Evolutionary conservation across 1,140 invertebrate species (phyloP), one percentile per base, ranked within the genome.

Genomic region (Parapsyche elsis): DNA sequence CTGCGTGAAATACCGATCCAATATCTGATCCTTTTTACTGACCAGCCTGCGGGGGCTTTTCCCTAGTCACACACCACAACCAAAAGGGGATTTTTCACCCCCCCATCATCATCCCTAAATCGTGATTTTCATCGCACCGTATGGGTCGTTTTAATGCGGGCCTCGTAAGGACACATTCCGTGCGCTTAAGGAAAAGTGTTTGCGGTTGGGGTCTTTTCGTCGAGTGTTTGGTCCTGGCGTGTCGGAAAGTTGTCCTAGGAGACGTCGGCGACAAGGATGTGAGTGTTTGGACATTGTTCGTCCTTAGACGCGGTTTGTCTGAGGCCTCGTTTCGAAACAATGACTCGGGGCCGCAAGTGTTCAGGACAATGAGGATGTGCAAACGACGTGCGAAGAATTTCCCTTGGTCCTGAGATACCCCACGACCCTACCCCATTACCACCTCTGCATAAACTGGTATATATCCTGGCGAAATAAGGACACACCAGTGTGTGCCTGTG

Each of bases 321-420:
- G 30, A 38, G 30, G 30, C 30, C 30, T 38, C 30, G 30, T 53
- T 53, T 53, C 16, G 49, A 53, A 53, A 53, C 49, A 53, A 53
- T 53, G 49, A 53, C 49, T 16, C 10, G 49, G 7, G 49, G 49
- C 49, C 12, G 49, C 49, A 53, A 53, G 49, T 53, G 49, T 53
- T 53, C 16, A 10, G 16, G 2, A 53, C 49, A 53, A 53, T 53
- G 49, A 14, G 49, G 49, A 53, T 53, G 49, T 53, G 49, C 49
- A 53, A 53, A 53, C 49, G 49, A 53, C 49, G 49, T 53, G 16
- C 49, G 49, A 53, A 53, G 49, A 53, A 53, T 53, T 53, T 53
- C 49, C 49, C 7, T 7, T 12, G 49, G 12, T 53, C 10, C 49
- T 53, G 12, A 53, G 49, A 53, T 53, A 53, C 49, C 49, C 1